Base-by-base conservation (phyloP, 2,113 vertebrate species). In the Conger conger region DNA sequence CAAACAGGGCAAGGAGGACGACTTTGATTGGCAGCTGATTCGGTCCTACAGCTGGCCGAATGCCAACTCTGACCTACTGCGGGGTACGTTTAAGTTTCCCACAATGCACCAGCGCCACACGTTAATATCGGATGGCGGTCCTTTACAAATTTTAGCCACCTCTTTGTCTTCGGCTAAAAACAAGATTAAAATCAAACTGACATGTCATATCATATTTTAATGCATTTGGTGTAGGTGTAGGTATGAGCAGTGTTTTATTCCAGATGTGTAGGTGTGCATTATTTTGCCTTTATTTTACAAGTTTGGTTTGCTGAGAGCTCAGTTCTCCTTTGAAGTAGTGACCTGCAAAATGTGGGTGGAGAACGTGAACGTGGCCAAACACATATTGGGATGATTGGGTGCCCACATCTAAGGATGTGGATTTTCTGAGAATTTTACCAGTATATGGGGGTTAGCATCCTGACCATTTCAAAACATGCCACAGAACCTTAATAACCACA, bases 11-110 rank as follows among this genome's bases (percentile, higher is more conserved):
- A 95, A 97, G 82, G 96, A 98, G 0, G 97, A 98, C 33, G 98
- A 99, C 94, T 99, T 99, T 82, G 96, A 96, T 86, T 99, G 98
- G 98, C 96, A 98, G 90, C 95, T 96, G 35, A 86, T 98, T 77
- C 93, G 93, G 86, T 97, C 96, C 91, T 95, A 96, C 82, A 92
- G 93, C 81, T 94, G 95, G 90, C 96, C 96, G 0, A 94, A 94
- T 79, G 89, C 94, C 23, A 92, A 94, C 0, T 91, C 93, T 0
- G 98, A 98, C 83, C 96, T 99, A 82, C 96, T 97, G 13, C 96
- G 95, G 0, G 98, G 98, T 99, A 93, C 94, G 96, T 87, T 15
- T 83, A 40, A 33, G 20, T 81, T 83, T 85, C 15, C 82, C 76
- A 87, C 80, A 80, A 79, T 83, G 73, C 82, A 50, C 23, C 78